A percentile compares a stretch with the other conserved stretches of the same genome.
Conservation (phyloP, 2,888 invertebrate species). For the Tanaodytes sp. region DNA sequence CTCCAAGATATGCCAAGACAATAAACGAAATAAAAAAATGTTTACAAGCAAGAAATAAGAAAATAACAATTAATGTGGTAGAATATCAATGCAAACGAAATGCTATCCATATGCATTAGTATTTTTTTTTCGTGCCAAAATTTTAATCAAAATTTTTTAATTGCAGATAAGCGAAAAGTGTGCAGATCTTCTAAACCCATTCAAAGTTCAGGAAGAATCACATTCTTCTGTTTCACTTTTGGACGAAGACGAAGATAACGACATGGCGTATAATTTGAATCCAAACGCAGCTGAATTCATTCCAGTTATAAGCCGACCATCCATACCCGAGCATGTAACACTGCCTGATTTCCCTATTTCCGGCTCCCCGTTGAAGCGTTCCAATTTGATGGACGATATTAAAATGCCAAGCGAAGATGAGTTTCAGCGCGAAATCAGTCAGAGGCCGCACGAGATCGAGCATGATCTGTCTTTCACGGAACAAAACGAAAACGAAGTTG, state of each 20-base stretch:
- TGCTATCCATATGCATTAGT: too few relatives aligned
- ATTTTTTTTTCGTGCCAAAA: too few relatives aligned
- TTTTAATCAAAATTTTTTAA: too few relatives aligned
- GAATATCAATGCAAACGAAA: too few relatives aligned
- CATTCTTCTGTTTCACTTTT: not conserved
- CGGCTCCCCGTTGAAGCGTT: conserved; percentile 82
- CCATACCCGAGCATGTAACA: conserved; percentile 72
- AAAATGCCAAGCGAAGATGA: conserved; percentile 77
- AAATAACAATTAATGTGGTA: too few relatives aligned
- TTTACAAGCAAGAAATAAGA: too few relatives aligned
- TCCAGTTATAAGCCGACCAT: conserved; percentile 75
- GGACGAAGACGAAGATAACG: conserved; percentile 72
- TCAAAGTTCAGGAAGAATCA: not conserved
- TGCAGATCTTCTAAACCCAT: conserved; percentile 1
- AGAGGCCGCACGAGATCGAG: conserved; percentile 77
- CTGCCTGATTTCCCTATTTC: conserved; percentile 60
- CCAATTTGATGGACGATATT: conserved; percentile 77
- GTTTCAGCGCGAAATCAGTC: conserved; percentile 79
- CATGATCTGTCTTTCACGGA: conserved; percentile 57
- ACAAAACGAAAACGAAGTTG: conserved; percentile 56
- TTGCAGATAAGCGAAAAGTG: conserved; percentile 28
- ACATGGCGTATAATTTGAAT: conserved; percentile 85
- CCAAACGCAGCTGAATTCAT: conserved; percentile 91
- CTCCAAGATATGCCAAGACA: too few relatives aligned
- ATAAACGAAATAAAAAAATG: too few relatives aligned